A percentile compares a stretch with the other conserved stretches of the same genome.
Evolutionary conservation across 1,140 invertebrate species (phyloP).

Genomic region (Caenorhabditis elegans): DNA sequence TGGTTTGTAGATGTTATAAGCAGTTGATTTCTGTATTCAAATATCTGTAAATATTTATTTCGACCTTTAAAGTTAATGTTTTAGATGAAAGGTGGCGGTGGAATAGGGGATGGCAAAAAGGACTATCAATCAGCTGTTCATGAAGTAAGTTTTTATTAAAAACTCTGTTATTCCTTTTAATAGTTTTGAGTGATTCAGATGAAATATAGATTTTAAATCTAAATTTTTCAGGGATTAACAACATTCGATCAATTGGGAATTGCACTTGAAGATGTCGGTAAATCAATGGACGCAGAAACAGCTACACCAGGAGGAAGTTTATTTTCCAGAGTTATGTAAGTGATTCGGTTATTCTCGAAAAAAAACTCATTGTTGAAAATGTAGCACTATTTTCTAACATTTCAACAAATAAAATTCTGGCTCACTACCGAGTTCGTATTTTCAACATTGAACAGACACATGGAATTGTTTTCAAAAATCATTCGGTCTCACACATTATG

Average conservation of each 20-base stretch:
- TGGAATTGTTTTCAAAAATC: constrained; percentile 6
- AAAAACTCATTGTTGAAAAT: background rate
- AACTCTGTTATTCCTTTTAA: too few relatives aligned
- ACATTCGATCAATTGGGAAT: constrained; percentile 1
- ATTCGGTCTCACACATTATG: background rate
- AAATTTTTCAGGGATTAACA: background rate
- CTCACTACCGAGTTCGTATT: too few relatives aligned
- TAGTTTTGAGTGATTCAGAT: too few relatives aligned
- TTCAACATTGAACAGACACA: background rate
- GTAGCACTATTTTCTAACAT: too few relatives aligned
- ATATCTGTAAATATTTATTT: background rate
- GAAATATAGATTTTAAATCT: too few relatives aligned
- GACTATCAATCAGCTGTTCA: background rate
- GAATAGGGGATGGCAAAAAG: background rate
- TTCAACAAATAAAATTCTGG: too few relatives aligned
- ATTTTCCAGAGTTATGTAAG: background rate
- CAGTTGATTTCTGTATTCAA: background rate
- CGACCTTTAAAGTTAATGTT: background rate
- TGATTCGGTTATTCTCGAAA: background rate
- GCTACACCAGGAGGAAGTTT: background rate
- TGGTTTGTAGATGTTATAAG: background rate
- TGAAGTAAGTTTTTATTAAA: background rate
- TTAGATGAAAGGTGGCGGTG: constrained; percentile 21
- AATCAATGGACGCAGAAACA: background rate
- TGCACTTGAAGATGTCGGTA: background rate